Evolutionary conservation across 30 jellyfish, hydroid and myxozoan species (phyloP).

Genomic region (Turritopsis rubra): DNA sequence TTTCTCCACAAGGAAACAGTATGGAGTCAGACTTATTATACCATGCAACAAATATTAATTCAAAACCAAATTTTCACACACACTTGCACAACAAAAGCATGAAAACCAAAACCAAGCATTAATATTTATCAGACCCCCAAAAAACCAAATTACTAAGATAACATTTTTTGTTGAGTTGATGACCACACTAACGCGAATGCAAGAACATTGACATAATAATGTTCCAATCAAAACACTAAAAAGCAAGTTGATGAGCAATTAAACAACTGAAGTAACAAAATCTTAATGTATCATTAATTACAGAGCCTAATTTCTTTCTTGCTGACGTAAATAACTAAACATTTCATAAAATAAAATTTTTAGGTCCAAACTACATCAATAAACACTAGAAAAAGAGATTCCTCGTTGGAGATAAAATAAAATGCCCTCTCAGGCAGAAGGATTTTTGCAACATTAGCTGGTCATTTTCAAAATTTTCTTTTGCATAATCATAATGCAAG

Average conservation of each 20-base stretch:
- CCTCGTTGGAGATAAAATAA: no score
- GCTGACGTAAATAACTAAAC: not conserved
- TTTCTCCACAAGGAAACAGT: not conserved
- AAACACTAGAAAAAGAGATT: no score
- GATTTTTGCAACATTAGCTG: no score
- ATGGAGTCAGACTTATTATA: not conserved
- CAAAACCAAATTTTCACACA: not conserved
- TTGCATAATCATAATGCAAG: no score
- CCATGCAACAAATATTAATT: no score
- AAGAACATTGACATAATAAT: not conserved
- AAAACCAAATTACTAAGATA: not conserved
- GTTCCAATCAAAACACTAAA: not conserved
- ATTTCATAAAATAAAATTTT: no score
- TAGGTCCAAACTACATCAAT: no score
- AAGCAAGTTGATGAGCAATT: not conserved
- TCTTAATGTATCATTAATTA: not conserved
- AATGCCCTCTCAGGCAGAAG: no score
- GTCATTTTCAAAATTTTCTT: no score
- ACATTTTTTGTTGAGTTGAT: not conserved
- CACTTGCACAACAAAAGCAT: not conserved
- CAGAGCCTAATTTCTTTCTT: not conserved
- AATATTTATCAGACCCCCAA: no score
- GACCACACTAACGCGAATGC: not conserved
- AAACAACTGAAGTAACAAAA: not conserved
- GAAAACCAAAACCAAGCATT: not conserved